A percentile compares a stretch with the other conserved stretches of the same genome.
Evolutionary conservation across 1,140 invertebrate genomes (phyloP).

Genomic region (Camponotus floridanus): DNA sequence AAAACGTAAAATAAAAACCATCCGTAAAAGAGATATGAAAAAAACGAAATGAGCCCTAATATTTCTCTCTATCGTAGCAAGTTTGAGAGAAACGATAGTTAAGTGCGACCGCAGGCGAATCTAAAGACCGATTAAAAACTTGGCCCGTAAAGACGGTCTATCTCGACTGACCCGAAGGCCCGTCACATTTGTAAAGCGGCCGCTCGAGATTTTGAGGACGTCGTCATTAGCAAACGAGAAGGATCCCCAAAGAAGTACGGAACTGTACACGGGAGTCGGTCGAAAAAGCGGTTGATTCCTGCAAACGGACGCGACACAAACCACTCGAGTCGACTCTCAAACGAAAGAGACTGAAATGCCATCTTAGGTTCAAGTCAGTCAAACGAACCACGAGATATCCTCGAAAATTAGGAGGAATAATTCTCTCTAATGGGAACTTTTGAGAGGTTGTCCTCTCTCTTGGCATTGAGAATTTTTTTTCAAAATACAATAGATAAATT

Average conservation of each 20-base stretch:
- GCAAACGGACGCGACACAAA: constrained; percentile 27
- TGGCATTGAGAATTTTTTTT: background rate
- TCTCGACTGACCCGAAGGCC: background rate
- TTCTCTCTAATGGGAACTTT: constrained; percentile 2
- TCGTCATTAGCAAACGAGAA: constrained; percentile 52
- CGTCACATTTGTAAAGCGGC: constrained; percentile 47
- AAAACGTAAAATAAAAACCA: background rate
- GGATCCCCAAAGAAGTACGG: background rate
- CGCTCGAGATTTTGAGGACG: background rate
- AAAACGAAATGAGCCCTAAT: background rate
- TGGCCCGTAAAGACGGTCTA: constrained; percentile 32
- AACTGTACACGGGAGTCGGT: constrained; percentile 7
- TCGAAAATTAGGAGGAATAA: background rate
- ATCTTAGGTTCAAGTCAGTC: background rate
- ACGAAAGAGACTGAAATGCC: constrained; percentile 24
- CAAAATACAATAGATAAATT: background rate
- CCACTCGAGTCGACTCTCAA: constrained; percentile 34
- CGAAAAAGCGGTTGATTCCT: constrained; percentile 33
- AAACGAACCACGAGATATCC: constrained; percentile 8
- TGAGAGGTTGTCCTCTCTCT: background rate
- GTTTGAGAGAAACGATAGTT: background rate
- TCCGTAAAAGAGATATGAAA: background rate
- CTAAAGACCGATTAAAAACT: constrained; percentile 51
- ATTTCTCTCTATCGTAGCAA: background rate
- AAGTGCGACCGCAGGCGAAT: constrained; percentile 38